Evolutionary conservation across 1,140 invertebrate species (phyloP).

Genomic region (Hylaeus volcanicus): DNA sequence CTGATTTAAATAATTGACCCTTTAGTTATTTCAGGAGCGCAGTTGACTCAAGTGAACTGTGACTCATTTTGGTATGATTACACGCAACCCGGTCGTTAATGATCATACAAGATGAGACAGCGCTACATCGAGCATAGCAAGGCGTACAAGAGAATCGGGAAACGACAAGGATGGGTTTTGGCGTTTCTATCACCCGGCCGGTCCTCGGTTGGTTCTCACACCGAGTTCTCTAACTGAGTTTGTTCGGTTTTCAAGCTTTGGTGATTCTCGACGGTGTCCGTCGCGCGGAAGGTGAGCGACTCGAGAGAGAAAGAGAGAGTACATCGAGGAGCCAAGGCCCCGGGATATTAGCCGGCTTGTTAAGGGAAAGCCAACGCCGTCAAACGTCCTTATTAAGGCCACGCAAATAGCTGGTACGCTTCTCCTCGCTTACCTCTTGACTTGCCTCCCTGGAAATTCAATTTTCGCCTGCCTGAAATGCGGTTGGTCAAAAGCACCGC

Average conservation of each 20-base stretch:
- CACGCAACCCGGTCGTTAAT: background rate
- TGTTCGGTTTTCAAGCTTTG: slow-evolving; percentile 78
- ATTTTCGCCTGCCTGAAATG: slow-evolving; percentile 65
- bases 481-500: slow-evolving; percentile 61
- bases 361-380: slow-evolving; percentile 64
- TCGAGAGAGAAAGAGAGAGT: slow-evolving; percentile 17
- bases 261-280: slow-evolving; percentile 69
- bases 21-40: too few relatives aligned
- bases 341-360: slow-evolving; percentile 74
- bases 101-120: too few relatives aligned
- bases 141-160: slow-evolving; percentile 8
- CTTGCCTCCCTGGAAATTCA: slow-evolving; percentile 58
- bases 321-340: slow-evolving; percentile 57
- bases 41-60: too few relatives aligned
- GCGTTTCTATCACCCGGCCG: slow-evolving; percentile 39
- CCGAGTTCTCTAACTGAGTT: slow-evolving; percentile 76
- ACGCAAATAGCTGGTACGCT: slow-evolving; percentile 56
- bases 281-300: slow-evolving; percentile 57
- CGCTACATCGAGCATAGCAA: background rate
- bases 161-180: slow-evolving; percentile 27
- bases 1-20: too few relatives aligned
- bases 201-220: slow-evolving; percentile 32
- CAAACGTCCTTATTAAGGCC: slow-evolving; percentile 71
- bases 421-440: slow-evolving; percentile 44
- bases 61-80: background rate